Percentiles rank a stretch among this genome's conserved stretches.
Evolutionary conservation across 2,888 invertebrate species (phyloP).

Genomic region (Conus canariensis): DNA sequence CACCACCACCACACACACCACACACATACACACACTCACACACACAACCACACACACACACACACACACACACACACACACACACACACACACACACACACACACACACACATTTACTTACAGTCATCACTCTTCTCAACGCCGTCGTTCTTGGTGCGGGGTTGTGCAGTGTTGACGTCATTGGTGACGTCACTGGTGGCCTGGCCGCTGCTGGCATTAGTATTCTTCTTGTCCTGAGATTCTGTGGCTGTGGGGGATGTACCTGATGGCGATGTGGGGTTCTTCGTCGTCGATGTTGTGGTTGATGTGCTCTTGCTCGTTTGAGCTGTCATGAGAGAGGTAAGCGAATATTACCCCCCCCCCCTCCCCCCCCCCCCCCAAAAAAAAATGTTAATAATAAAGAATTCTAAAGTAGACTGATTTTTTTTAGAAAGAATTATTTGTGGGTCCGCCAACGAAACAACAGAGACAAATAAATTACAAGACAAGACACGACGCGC

Average conservation of each 20-base stretch:
- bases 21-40: neutral
- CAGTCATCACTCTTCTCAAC: neutral
- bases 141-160: neutral
- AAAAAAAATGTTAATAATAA: no score
- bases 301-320: neutral
- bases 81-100: neutral
- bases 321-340: no score
- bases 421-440: no score
- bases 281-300: neutral
- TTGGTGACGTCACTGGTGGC: neutral
- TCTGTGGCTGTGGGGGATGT: neutral
- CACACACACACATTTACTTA: constrained; percentile 23
- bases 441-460: no score
- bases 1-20: neutral
- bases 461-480: no score
- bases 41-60: no score
- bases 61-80: no score
- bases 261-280: neutral
- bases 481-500: no score
- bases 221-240: neutral
- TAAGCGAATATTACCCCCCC: no score
- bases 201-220: neutral
- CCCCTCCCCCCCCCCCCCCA: no score
- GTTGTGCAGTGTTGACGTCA: neutral
- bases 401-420: no score